Base-by-base conservation (phyloP, 64 coral and sea anemone species). In the Porites australiensis region DNA sequence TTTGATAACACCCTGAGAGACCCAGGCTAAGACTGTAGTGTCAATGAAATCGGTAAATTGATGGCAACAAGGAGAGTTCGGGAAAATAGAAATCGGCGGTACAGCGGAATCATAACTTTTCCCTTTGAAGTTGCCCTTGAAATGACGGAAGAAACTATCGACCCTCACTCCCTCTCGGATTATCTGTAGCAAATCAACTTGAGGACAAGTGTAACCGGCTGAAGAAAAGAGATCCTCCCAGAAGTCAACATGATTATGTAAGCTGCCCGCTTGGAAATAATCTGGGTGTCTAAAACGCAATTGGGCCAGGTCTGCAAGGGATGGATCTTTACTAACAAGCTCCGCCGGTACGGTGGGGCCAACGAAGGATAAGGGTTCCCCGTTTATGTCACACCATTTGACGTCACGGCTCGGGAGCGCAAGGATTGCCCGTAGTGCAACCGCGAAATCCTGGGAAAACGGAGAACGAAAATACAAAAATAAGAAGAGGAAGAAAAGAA, bases 41-140 rank as follows among this genome's bases (percentile, higher is more conserved):
- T 51, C 4, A 46, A 92, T 65, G 57, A 92, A 86, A 11, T 70
- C 55, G 13, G 27, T 60, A 68, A 92, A 86, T 15, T 43, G 8
- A 20, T 22, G 4, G 43, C 90, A 92, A 10, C 21, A 45, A 1
- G 58, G 19, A 8, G 51, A 48, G 67, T 86, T 86, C 5, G 13
- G 8, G 0, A 94, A 43, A 8, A 18, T 47, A 10, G 68, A 51
- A 50, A 50, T 20, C 7, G 86, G 63, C 13, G 92, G 92, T 7
- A 10, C 47, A 8, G 48, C 59, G 3, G 66, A 69, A 78, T 79
- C 63, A 64, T 74, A 93, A 23, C 6, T 16, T 47, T 44, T 78
- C 8, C 82, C 55, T 89, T 82, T n/a, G n/a, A n/a, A n/a, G n/a
- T n/a, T n/a, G n/a, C n/a, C n/a, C n/a, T n/a, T n/a, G n/a, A n/a